These are phyloP conservation scores for Camponotus fellah DNA, from an alignment of 2,888 invertebrate species.

Conservation along the genomic window DNA sequence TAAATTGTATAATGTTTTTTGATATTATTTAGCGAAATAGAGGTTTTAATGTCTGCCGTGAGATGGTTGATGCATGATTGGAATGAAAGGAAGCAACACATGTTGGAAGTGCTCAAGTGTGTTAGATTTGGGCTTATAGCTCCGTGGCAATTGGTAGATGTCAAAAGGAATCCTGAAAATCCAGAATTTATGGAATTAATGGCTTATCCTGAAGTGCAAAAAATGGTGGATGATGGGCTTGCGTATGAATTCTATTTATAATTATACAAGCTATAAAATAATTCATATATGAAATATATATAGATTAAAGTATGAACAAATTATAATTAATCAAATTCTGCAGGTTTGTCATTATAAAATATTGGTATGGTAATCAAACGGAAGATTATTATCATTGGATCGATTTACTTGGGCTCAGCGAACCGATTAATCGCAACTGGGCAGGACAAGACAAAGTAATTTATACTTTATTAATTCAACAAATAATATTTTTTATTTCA, in stretches of 20 bases:
- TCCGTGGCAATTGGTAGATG: slow-evolving; percentile 93
- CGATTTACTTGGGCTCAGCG: slow-evolving; percentile 89
- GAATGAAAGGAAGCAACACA: slow-evolving; percentile 88
- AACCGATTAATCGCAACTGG: slow-evolving; percentile 93
- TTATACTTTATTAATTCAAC: slow-evolving; percentile 16
- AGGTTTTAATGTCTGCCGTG: slow-evolving; percentile 93
- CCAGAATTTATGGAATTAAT: slow-evolving; percentile 91
- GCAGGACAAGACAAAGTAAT: slow-evolving; percentile 87
- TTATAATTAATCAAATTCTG: slow-evolving; percentile 7
- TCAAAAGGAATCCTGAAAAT: slow-evolving; percentile 91
- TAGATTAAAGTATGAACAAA: background rate
- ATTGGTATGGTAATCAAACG: slow-evolving; percentile 91
- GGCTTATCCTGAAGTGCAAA: slow-evolving; percentile 90
- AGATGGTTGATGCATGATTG: slow-evolving; percentile 93
- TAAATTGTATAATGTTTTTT: slow-evolving; percentile 14
- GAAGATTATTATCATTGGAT: slow-evolving; percentile 92
- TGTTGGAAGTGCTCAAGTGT: slow-evolving; percentile 90
- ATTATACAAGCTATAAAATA: background rate
- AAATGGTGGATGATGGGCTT: slow-evolving; percentile 93
- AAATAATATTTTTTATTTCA: background rate
- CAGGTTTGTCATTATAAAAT: slow-evolving; percentile 92
- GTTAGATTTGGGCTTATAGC: slow-evolving; percentile 93
- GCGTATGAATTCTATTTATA: slow-evolving; percentile 87
- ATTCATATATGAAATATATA: background rate
- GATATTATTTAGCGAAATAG: slow-evolving; percentile 88